These are phyloP conservation scores for Abrostola triplasia DNA, from an alignment of 2,888 invertebrate genomes.

Conservation along the genomic window DNA sequence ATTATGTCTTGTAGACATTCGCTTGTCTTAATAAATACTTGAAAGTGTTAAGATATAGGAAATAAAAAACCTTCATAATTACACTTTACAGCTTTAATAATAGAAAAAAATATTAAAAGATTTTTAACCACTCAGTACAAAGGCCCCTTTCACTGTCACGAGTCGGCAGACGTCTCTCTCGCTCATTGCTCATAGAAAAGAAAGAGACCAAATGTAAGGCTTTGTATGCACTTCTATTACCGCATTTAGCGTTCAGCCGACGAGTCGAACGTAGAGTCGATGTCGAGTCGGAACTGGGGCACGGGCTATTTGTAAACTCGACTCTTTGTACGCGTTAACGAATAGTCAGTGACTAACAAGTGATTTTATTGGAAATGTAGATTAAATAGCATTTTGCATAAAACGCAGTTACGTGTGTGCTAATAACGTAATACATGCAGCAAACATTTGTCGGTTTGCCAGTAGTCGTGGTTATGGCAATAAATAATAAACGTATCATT, in stretches of 20 bases:
- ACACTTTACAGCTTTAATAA: background rate
- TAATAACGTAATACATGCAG: background rate
- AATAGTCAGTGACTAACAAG: slow-evolving; percentile 33
- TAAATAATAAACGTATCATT: background rate
- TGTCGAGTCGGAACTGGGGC: slow-evolving; percentile 47
- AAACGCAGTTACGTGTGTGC: background rate
- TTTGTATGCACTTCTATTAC: slow-evolving; percentile 54
- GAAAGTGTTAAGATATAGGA: no score
- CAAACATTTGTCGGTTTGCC: background rate
- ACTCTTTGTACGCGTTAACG: slow-evolving; percentile 25
- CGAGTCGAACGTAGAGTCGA: slow-evolving; percentile 18
- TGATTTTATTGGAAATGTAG: slow-evolving; percentile 22
- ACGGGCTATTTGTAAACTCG: slow-evolving; percentile 38
- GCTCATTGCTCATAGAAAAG: slow-evolving; percentile 25
- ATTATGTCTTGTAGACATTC: no score
- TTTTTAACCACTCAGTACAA: slow-evolving; percentile 59
- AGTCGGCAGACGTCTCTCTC: slow-evolving; percentile 51
- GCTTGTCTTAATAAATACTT: no score
- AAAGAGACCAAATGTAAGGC: slow-evolving; percentile 46
- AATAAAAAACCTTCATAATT: no score
- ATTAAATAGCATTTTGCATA: slow-evolving; percentile 13
- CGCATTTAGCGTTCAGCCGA: slow-evolving; percentile 53
- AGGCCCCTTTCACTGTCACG: slow-evolving; percentile 69
- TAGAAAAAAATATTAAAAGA: slow-evolving; percentile 17
- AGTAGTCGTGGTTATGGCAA: background rate